phyloP scores from a whole-genome alignment of 2,797 vertebrate genomes.

The Sebastes steindachneri region DNA sequence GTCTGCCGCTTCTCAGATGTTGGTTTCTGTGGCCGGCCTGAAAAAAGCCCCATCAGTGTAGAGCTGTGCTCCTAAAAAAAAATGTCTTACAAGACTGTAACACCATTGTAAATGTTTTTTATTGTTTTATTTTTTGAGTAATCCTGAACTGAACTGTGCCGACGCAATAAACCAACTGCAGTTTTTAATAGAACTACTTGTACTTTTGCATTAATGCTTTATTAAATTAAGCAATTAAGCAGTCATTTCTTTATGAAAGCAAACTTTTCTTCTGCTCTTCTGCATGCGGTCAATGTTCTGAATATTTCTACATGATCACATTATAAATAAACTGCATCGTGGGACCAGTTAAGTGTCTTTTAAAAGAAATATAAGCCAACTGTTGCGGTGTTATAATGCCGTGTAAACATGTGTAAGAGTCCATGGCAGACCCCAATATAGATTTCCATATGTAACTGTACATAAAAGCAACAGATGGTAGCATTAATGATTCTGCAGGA shows the following conservation, averaged over 20 bases:
- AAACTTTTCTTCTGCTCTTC: background rate
- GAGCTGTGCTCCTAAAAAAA: slow-evolving; percentile 56
- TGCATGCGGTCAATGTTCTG: background rate
- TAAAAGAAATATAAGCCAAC: slow-evolving; percentile 1
- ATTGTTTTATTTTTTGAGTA: slow-evolving; percentile 37
- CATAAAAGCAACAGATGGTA: background rate
- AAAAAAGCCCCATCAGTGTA: slow-evolving; percentile 37
- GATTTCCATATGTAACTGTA: background rate
- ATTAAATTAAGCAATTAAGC: slow-evolving; percentile 34
- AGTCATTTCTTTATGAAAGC: background rate
- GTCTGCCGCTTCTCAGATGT: slow-evolving; percentile 53
- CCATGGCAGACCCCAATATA: background rate
- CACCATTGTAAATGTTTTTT: slow-evolving; percentile 10
- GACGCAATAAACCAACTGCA: slow-evolving; percentile 27
- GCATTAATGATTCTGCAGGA: background rate
- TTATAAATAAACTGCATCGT: slow-evolving; percentile 4
- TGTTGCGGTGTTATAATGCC: background rate
- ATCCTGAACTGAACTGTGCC: slow-evolving; percentile 23
- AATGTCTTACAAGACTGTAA: slow-evolving; percentile 44
- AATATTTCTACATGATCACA: slow-evolving; percentile 27
- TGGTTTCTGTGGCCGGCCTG: slow-evolving; percentile 47
- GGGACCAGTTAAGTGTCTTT: background rate
- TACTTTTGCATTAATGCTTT: slow-evolving; percentile 8
- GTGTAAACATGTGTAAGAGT: background rate
- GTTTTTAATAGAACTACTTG: slow-evolving; percentile 23